Base-by-base conservation (phyloP, 2,113 vertebrate genomes). In the Platysternon megacephalum region DNA sequence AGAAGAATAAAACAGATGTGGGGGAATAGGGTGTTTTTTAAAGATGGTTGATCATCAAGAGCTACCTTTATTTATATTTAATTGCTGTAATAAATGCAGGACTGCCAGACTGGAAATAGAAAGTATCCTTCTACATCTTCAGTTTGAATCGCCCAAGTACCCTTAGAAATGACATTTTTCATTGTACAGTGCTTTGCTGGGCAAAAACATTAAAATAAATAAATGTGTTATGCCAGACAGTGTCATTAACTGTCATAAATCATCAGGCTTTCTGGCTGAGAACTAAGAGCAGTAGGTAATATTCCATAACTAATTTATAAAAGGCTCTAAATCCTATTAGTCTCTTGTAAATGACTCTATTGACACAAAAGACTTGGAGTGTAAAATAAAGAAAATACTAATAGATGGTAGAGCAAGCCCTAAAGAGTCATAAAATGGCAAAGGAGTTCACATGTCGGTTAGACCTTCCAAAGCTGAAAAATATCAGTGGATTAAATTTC, bases 201-300 rank as follows among this genome's bases (percentile, higher is more conserved):
- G 82, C 26, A 95, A 92, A 87, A 89, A 92, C 84, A 58, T 87
- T 93, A 49, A 89, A 85, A 97, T 86, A 97, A 97, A 95, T 93
- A 97, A 96, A 90, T 92, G 72, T 84, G 44, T 87, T 95, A 46
- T 94, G 94, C 88, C 97, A 95, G 65, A 35, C 39, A 79, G 7
- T 94, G 52, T 94, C 84, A 96, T 94, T 96, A 94, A 93, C 86
- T 86, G 86, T 56, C 93, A 76, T 85, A 93, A 91, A 74, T 96
- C 90, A 86, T 42, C 48, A 89, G 84, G 91, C 86, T 35, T 93
- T 82, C 68, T 90, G 58, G 49, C 65, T 88, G 55, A 87, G 81
- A 93, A 96, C 56, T 56, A 85, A 74, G 84, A 91, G 52, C 61
- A 96, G 88, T 82, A 55, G 53, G 79, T 92, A 85, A 86, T 96